Evolutionary conservation across 2,797 vertebrate species (phyloP).

Genomic region (Rhodeus uyekii): DNA sequence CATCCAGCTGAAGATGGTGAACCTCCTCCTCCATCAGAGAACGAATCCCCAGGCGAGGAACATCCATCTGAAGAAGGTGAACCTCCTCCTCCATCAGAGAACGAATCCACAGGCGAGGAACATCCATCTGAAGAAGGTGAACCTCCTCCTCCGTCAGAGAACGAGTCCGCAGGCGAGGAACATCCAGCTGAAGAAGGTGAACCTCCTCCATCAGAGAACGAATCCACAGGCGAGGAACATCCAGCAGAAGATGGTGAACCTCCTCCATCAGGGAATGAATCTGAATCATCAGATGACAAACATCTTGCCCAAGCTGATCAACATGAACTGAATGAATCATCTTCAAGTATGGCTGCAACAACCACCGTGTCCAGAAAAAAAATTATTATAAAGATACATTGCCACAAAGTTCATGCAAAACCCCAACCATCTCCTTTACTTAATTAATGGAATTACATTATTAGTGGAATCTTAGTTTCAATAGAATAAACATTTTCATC

Average conservation of each 20-base stretch:
- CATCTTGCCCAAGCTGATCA: neutral
- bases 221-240: too few relatives aligned
- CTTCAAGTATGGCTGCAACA: neutral
- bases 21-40: too few relatives aligned
- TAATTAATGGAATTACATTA: neutral
- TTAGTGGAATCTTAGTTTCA: neutral
- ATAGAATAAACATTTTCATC: neutral
- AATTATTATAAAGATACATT: neutral
- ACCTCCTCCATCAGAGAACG: too few relatives aligned
- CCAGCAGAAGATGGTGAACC: too few relatives aligned
- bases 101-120: too few relatives aligned
- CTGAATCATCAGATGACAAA: neutral
- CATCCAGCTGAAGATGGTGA: too few relatives aligned
- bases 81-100: neutral
- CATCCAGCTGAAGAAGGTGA: too few relatives aligned
- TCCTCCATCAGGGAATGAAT: neutral
- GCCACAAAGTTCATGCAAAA: neutral
- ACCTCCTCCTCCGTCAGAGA: neutral
- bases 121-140: neutral
- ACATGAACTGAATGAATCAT: neutral
- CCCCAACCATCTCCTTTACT: neutral
- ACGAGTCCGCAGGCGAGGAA: too few relatives aligned
- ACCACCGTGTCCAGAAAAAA: neutral
- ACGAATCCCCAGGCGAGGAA: too few relatives aligned
- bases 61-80: too few relatives aligned